Conservation (phyloP, 2,113 vertebrate genomes). For the Tenebrosternarchus preto region DNA sequence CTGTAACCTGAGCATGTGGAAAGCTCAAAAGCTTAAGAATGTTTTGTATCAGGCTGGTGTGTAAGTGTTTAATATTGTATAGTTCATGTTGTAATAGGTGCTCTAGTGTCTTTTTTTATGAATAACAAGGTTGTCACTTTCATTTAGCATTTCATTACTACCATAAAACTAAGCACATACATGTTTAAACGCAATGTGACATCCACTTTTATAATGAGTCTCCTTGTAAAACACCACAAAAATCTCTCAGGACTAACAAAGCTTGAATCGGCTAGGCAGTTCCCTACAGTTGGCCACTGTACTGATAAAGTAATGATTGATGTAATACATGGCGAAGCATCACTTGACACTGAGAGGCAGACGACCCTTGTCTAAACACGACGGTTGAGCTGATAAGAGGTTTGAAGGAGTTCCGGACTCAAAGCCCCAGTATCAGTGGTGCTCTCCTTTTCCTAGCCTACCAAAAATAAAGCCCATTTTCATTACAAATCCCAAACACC, state of each 20-base stretch:
- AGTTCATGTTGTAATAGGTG: too few species aligned
- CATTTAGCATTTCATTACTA: too few species aligned
- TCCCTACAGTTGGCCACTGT: background rate
- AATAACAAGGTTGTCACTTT: too few species aligned
- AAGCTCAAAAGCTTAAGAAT: too few species aligned
- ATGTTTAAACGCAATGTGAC: too few species aligned
- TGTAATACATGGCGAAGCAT: conserved; percentile 18
- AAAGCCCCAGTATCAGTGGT: conserved; percentile 21
- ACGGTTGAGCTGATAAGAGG: conserved; percentile 33
- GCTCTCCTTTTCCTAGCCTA: conserved; percentile 39
- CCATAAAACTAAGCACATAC: too few species aligned
- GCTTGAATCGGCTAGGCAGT: background rate
- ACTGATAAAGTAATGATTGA: conserved; percentile 5
- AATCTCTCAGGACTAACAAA: background rate
- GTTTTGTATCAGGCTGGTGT: too few species aligned
- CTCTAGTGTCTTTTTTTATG: too few species aligned
- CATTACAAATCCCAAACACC: conserved; percentile 26
- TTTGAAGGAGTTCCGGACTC: conserved; percentile 25
- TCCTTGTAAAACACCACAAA: background rate
- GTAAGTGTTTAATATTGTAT: too few species aligned
- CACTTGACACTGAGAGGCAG: conserved; percentile 3
- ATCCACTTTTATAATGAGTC: background rate
- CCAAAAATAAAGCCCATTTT: conserved; percentile 50
- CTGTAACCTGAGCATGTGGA: too few species aligned
- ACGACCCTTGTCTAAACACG: conserved; percentile 36